These are phyloP conservation scores for Acanthornis magna DNA, from an alignment of 2,797 vertebrate species.

Conservation along the genomic window DNA sequence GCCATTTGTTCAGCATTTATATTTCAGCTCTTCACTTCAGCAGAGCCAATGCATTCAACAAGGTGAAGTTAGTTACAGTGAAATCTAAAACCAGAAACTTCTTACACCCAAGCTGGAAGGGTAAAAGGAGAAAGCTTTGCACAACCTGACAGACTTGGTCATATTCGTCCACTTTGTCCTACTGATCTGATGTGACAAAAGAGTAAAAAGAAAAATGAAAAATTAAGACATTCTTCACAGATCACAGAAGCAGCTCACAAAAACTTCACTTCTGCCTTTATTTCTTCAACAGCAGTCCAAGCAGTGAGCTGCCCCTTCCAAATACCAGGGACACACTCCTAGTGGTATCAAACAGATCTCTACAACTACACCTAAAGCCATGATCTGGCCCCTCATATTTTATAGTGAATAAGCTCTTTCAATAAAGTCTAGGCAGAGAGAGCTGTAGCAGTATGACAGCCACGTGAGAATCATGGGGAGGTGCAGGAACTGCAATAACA, in stretches of 20 bases:
- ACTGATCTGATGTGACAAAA: background rate
- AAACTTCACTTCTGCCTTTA: background rate
- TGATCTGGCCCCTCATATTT: rapidly evolving
- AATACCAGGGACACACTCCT: background rate
- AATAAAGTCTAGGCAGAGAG: background rate
- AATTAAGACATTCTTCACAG: background rate
- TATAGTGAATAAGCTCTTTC: constrained; percentile 4
- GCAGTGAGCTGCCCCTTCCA: background rate
- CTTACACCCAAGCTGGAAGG: background rate
- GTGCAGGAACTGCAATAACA: background rate
- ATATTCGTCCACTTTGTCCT: background rate
- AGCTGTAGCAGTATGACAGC: background rate
- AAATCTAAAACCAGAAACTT: background rate
- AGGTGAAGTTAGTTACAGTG: background rate
- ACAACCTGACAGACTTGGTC: background rate
- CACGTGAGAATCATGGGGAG: constrained; percentile 19
- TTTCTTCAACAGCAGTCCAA: background rate
- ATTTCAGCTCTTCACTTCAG: background rate
- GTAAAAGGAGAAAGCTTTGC: background rate
- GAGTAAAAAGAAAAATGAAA: background rate
- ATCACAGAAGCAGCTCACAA: background rate
- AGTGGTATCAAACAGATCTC: background rate
- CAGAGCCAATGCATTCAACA: background rate
- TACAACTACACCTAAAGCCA: background rate
- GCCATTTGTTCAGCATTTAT: background rate